These are phyloP conservation scores for Stramonita haemastoma DNA, from an alignment of 2,888 invertebrate genomes.

Conservation along the genomic window DNA sequence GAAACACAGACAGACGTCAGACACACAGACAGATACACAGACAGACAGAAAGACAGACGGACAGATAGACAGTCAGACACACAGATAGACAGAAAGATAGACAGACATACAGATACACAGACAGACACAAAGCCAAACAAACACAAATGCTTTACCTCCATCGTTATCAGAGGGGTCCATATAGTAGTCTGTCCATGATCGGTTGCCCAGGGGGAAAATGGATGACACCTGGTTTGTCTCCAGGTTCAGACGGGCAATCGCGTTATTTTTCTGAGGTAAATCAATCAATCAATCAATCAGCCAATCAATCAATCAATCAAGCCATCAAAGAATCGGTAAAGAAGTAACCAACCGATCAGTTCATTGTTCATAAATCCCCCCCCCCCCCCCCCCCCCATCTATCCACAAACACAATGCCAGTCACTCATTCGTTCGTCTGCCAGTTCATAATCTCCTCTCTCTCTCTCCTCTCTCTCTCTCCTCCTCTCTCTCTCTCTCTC, in stretches of 20 bases:
- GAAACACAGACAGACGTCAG: too few species aligned
- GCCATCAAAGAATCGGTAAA: not conserved
- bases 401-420: not conserved
- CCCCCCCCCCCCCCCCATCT: not conserved
- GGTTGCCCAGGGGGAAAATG: conserved; percentile 34
- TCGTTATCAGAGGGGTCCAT: conserved; percentile 40
- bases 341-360: not conserved
- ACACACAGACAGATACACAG: not conserved
- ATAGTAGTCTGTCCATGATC: conserved; percentile 39
- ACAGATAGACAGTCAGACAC: too few species aligned
- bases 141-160: conserved; percentile 7
- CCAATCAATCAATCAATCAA: not conserved
- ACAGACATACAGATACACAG: not conserved
- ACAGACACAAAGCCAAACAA: not conserved
- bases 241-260: conserved; percentile 35
- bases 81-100: not conserved
- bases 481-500: too few species aligned
- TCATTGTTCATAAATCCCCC: not conserved
- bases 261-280: conserved; percentile 30
- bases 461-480: too few species aligned
- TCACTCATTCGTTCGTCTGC: not conserved
- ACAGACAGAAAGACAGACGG: too few species aligned
- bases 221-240: conserved; percentile 34
- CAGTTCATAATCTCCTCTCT: not conserved
- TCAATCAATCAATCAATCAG: not conserved